A percentile compares a stretch with the other conserved stretches of the same genome.
phyloP scores from a whole-genome alignment of 1,140 invertebrate genomes.

The Leptopilina clavipes region DNA sequence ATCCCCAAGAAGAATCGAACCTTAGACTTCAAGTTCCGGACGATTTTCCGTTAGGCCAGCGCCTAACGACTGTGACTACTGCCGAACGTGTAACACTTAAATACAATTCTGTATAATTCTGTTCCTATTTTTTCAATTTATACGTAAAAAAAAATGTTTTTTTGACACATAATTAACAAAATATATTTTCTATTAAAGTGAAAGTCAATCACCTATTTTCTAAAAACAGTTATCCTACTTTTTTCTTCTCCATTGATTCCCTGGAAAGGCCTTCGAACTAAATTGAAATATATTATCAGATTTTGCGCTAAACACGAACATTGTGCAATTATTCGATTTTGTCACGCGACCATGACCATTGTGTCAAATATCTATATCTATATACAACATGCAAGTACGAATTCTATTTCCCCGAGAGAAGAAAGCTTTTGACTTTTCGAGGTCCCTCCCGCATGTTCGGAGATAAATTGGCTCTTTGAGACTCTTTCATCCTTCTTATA shows the following conservation, averaged over 20 bases:
- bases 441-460: neutral
- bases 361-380: neutral
- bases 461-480: neutral
- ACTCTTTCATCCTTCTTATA: neutral
- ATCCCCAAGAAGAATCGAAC: too few relatives aligned
- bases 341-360: neutral
- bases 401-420: neutral
- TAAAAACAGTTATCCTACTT: neutral
- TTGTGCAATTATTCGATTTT: neutral
- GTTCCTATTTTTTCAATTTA: too few relatives aligned
- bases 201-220: conserved; percentile 13
- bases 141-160: too few relatives aligned
- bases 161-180: too few relatives aligned
- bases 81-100: too few relatives aligned
- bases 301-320: conserved; percentile 5
- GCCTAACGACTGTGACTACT: too few relatives aligned
- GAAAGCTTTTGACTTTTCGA: too few relatives aligned
- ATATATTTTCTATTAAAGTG: too few relatives aligned
- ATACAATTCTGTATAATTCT: too few relatives aligned
- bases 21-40: too few relatives aligned
- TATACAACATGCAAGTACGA: neutral
- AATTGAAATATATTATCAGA: conserved; percentile 13
- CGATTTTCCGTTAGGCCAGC: too few relatives aligned
- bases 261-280: neutral
- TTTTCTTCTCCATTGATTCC: neutral